Conservation (phyloP, 2,888 invertebrate genomes). For the Embidobia sp. region DNA sequence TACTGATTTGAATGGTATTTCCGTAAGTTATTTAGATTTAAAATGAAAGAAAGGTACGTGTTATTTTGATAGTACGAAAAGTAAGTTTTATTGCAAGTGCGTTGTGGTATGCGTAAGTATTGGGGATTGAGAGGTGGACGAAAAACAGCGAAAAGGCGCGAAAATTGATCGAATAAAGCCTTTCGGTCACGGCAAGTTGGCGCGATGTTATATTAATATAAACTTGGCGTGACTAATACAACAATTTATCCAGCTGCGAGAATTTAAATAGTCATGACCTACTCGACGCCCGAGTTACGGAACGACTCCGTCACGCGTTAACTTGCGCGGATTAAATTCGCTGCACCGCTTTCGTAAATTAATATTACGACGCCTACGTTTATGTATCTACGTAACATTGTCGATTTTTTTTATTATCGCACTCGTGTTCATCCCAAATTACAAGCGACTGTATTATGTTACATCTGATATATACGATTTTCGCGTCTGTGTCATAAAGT, state of each 20-base stretch:
- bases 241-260: slow-evolving; percentile 76
- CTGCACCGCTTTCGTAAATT: slow-evolving; percentile 76
- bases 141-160: too few relatives aligned
- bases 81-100: too few relatives aligned
- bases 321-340: slow-evolving; percentile 78
- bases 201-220: slow-evolving; percentile 74
- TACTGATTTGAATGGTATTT: too few relatives aligned
- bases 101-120: too few relatives aligned
- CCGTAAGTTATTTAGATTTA: too few relatives aligned
- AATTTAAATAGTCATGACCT: slow-evolving; percentile 80
- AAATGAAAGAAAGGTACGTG: too few relatives aligned
- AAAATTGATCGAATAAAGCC: slow-evolving; percentile 40
- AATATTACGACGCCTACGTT: slow-evolving; percentile 73
- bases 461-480: slow-evolving; percentile 41
- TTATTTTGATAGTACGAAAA: too few relatives aligned
- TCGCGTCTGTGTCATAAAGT: slow-evolving; percentile 28
- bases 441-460: slow-evolving; percentile 42
- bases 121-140: too few relatives aligned
- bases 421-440: slow-evolving; percentile 45
- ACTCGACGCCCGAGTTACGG: slow-evolving; percentile 73
- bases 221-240: slow-evolving; percentile 79
- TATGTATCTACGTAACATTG: slow-evolving; percentile 49
- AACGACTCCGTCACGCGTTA: slow-evolving; percentile 78
- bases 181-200: slow-evolving; percentile 49
- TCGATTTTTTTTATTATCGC: slow-evolving; percentile 50